Evolutionary conservation across 2,113 vertebrate genomes (phyloP).

Genomic region (Lasiurus cinereus): DNA sequence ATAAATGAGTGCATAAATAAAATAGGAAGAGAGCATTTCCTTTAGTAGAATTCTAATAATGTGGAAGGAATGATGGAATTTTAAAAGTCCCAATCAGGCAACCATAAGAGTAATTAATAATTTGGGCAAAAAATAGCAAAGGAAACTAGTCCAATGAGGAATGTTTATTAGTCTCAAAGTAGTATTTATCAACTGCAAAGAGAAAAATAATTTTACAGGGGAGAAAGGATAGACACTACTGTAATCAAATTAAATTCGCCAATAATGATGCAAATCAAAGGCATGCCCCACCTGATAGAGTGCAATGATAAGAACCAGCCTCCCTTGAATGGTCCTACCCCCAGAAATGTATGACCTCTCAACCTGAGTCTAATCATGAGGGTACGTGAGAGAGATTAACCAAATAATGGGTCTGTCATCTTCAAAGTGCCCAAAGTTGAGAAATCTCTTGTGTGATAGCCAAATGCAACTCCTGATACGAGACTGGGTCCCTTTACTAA

Average conservation of each 20-base stretch:
- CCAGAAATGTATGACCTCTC: not conserved
- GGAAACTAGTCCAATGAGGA: not conserved
- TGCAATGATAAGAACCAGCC: not conserved
- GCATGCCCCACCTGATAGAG: not conserved
- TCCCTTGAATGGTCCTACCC: not conserved
- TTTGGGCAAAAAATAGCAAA: not conserved
- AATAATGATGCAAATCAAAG: not conserved
- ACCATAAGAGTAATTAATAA: not conserved
- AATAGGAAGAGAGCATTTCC: not conserved
- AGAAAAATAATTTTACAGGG: not conserved
- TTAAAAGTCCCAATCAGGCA: not conserved
- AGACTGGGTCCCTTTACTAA: not conserved
- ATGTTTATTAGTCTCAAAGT: not conserved
- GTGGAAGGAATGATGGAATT: not conserved
- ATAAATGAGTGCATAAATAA: not conserved
- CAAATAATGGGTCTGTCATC: not conserved
- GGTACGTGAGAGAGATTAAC: not conserved
- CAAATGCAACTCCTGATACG: not conserved
- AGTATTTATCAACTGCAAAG: not conserved
- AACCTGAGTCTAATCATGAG: not conserved
- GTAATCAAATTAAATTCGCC: not conserved
- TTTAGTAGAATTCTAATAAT: not conserved
- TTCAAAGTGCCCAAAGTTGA: not conserved
- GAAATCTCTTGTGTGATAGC: not conserved
- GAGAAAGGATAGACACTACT: not conserved